A percentile compares a stretch with the other conserved stretches of the same genome.
phyloP scores from a whole-genome alignment of 2,113 vertebrate genomes.

The Triplophysa tibetana region DNA sequence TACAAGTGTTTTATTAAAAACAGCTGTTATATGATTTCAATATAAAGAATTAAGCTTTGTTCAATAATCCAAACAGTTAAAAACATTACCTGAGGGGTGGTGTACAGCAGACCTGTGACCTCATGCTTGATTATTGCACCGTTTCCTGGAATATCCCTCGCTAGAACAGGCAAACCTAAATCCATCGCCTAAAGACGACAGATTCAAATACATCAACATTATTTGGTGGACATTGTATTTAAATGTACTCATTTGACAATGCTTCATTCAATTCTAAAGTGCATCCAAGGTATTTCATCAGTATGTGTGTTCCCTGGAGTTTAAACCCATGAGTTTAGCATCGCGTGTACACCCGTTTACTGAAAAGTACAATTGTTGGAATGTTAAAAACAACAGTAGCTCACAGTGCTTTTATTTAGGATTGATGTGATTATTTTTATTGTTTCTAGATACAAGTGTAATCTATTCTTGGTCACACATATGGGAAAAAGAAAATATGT shows the following conservation, averaged over 20 bases:
- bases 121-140: constrained; percentile 80
- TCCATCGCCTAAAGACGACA: constrained; percentile 85
- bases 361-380: too few relatives aligned
- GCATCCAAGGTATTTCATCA: neutral
- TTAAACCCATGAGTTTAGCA: neutral
- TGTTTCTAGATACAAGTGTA: too few relatives aligned
- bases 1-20: neutral
- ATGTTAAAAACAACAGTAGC: too few relatives aligned
- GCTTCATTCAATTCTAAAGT: neutral
- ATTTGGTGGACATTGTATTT: neutral
- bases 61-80: neutral
- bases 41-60: neutral
- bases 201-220: constrained; percentile 18
- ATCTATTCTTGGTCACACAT: neutral
- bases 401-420: too few relatives aligned
- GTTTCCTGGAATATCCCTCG: constrained; percentile 88
- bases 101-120: constrained; percentile 85
- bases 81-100: constrained; percentile 80
- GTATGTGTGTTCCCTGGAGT: neutral
- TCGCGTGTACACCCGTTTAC: neutral
- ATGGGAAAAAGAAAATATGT: neutral
- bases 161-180: constrained; percentile 83
- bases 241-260: constrained; percentile 14
- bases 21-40: neutral
- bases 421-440: too few relatives aligned